Conservation (phyloP, 2,797 vertebrate species). For the Emys orbicularis region DNA sequence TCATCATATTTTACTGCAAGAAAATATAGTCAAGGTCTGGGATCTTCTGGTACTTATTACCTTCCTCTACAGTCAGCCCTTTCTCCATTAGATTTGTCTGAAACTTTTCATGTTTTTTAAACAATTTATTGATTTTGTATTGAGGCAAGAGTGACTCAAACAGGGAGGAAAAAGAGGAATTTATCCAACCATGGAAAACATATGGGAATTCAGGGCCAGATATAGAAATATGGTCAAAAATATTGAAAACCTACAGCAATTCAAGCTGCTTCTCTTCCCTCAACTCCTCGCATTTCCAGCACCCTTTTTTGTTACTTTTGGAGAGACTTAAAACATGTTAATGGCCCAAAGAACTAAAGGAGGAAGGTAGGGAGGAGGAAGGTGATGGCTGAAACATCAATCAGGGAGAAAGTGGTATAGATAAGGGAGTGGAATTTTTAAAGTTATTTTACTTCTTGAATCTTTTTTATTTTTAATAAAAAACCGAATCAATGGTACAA, state of each 20-base stretch:
- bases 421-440: neutral
- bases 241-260: neutral
- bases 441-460: neutral
- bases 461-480: neutral
- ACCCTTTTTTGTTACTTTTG: neutral
- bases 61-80: neutral
- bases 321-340: neutral
- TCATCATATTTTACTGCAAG: neutral
- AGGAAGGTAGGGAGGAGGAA: neutral
- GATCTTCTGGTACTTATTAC: neutral
- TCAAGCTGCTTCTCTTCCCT: neutral
- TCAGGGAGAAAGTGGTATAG: neutral
- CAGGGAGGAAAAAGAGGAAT: neutral
- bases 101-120: neutral
- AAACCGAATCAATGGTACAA: neutral
- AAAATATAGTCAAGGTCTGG: neutral
- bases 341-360: neutral
- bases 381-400: too few species aligned
- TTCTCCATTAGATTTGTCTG: neutral
- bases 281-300: neutral
- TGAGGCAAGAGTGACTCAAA: neutral
- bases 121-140: neutral
- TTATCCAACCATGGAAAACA: neutral
- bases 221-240: neutral
- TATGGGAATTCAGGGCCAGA: neutral